Evolutionary conservation across 2,113 vertebrate species (phyloP), one percentile per base, ranked within the genome.

Genomic region (Nyctibius bracteatus): DNA sequence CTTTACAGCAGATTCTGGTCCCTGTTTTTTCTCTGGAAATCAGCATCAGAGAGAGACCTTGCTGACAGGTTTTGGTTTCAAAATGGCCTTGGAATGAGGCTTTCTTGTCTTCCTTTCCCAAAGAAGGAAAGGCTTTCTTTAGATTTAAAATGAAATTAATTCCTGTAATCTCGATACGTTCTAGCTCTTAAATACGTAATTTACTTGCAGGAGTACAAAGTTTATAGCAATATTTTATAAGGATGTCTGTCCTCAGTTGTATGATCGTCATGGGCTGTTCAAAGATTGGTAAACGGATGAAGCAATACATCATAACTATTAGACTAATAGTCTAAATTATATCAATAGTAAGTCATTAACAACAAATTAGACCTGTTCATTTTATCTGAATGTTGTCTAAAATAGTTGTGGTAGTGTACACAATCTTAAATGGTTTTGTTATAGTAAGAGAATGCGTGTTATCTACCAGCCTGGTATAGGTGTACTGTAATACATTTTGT

Each of bases 281-380:
- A 46, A 63, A 73, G 31, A 16, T 0, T 55, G 10, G 31, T 54
- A 59, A 85, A 73, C 35, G 10, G 18, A 30, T 47, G 18, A 75
- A 52, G n/a, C 16, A 39, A n/a, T 27, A 33, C 46, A 14, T 61
- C 35, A 52, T 28, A 66, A 47, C 13, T 61, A 27, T 75, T 71
- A 28, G 4, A 47, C 0, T 0, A 8, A 28, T 22, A 22, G 24
- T 24, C 27, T 68, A 54, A 81, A 71, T 35, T 18, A 8, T 7
- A 35, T 30, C 17, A 84, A 15, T 17, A 58, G 5, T 27, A 67
- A 75, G 10, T 35, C 12, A 54, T 43, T 54, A 84, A 33, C 14
- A 78, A 39, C 13, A 55, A 72, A 35, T 41, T 68, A n/a, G 28
- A 33, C 41, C 12, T 37, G 11, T 46, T 81, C 3, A 30, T 63